Conservation (phyloP, 1,140 invertebrate species). For the Philopotamus ludificatus region DNA sequence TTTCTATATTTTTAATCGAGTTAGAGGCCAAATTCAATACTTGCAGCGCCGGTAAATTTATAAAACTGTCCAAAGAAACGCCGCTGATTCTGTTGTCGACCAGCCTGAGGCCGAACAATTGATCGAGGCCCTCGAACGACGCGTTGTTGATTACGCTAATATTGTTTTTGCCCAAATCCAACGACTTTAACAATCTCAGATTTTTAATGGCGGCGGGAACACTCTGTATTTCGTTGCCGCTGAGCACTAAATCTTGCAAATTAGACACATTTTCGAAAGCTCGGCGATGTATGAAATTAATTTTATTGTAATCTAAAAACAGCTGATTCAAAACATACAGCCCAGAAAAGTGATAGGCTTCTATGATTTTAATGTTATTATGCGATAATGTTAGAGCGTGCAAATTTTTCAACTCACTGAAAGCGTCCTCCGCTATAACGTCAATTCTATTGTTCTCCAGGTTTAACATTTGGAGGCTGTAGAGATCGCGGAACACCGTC, state of each 20-base stretch:
- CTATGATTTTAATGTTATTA: slow-evolving; percentile 69
- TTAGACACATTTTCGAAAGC: slow-evolving; percentile 77
- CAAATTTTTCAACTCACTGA: slow-evolving; percentile 71
- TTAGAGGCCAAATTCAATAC: slow-evolving; percentile 70
- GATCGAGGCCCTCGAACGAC: slow-evolving; percentile 63
- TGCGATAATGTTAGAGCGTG: slow-evolving; percentile 73
- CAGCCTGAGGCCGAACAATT: slow-evolving; percentile 63
- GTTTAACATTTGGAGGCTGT: slow-evolving; percentile 73
- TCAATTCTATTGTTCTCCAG: slow-evolving; percentile 75
- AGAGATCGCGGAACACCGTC: slow-evolving; percentile 71
- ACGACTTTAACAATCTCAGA: slow-evolving; percentile 67
- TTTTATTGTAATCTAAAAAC: slow-evolving; percentile 72
- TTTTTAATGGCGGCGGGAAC: slow-evolving; percentile 71
- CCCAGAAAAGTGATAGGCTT: slow-evolving; percentile 69
- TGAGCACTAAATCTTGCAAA: slow-evolving; percentile 77
- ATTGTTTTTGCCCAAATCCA: slow-evolving; percentile 78
- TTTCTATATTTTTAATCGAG: slow-evolving; percentile 63
- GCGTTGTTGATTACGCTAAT: slow-evolving; percentile 62
- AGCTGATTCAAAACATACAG: slow-evolving; percentile 71
- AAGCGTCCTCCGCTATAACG: slow-evolving; percentile 70
- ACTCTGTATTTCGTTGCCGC: slow-evolving; percentile 69
- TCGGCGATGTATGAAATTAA: slow-evolving; percentile 66
- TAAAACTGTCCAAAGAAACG: slow-evolving; percentile 66
- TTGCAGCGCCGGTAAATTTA: slow-evolving; percentile 63
- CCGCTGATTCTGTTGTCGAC: slow-evolving; percentile 68